Percentiles rank a stretch among this genome's conserved stretches.
These are phyloP conservation scores for Halocaridina rubra DNA, from an alignment of 2,888 invertebrate genomes.

Conservation along the genomic window DNA sequence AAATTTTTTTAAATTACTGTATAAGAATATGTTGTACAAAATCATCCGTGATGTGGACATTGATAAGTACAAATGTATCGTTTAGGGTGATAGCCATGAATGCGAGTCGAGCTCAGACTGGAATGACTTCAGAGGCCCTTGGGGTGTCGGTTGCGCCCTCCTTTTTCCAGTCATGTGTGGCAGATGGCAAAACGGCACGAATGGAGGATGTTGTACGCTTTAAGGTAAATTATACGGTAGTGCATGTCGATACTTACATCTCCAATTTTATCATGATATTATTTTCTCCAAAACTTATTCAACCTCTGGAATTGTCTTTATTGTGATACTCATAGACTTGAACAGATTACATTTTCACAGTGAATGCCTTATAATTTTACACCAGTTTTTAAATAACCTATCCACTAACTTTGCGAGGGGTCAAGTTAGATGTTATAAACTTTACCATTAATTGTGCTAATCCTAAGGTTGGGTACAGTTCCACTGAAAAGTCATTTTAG, in stretches of 20 bases:
- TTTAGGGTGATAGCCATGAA: conserved; percentile 87
- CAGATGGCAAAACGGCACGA: conserved; percentile 92
- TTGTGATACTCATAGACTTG: too few relatives aligned
- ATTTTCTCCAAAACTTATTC: not conserved
- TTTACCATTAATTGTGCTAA: too few relatives aligned
- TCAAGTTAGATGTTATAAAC: too few relatives aligned
- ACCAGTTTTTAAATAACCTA: too few relatives aligned
- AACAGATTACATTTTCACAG: too few relatives aligned
- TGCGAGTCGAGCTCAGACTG: conserved; percentile 88
- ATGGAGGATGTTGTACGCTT: conserved; percentile 95
- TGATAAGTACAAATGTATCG: too few relatives aligned
- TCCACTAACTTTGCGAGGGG: too few relatives aligned
- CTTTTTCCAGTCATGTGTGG: conserved; percentile 95
- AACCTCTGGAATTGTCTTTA: not conserved
- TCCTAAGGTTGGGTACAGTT: too few relatives aligned
- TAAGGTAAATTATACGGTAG: conserved; percentile 76
- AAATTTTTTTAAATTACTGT: too few relatives aligned
- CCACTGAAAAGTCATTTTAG: not conserved
- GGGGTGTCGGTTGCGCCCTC: conserved; percentile 96
- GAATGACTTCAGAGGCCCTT: conserved; percentile 94
- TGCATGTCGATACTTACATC: not conserved
- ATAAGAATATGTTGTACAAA: too few relatives aligned
- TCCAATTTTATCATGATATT: not conserved
- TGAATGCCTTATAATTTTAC: too few relatives aligned
- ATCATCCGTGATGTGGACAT: too few relatives aligned